Evolutionary conservation across 92 coral and sea anemone genomes (phyloP), one percentile per base, ranked within the genome.

Genomic region (Metridium senile): DNA sequence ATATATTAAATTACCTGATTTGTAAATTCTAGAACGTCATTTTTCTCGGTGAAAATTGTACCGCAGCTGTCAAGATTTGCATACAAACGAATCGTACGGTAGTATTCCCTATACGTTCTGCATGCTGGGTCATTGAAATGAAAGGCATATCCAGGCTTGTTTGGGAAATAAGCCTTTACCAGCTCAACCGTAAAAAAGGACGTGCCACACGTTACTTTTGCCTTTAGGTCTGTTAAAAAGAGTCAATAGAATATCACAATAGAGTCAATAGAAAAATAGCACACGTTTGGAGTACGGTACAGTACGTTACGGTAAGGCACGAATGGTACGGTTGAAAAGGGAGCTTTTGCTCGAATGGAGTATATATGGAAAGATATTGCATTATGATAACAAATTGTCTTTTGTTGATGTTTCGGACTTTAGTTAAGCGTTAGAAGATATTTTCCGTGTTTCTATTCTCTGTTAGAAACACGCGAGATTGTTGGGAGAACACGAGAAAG

Each of bases 31-130:
- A 73, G n/a, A n/a, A 10, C 26, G 19, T 26, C 28, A 27, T 27
- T 16, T 47, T n/a, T 76, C 11, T 62, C 33, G 11, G 53, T 73
- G 74, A 46, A 62, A 23, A 43, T 45, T 47, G 85, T 81, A 26
- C 85, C 85, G 62, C 85, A 81, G 26, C 53, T 72, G 51, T 81
- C 66, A 2, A 72, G 39, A 13, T 78, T 18, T 43, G 73, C 63
- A 23, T 71, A 71, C 35, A 81, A 53, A 33, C 66, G 35, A 49
- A 72, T 62, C 39, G 58, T 52, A 52, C 62, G 32, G 59, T 4
- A 51, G 54, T 7, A 80, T 81, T 22, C 73, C 80, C 1, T 13
- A 39, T 4, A 39, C 6, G 6, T 4, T 13, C 29, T 59, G 30
- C 85, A 81, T 1, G 68, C 0, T 53, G 80, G 39, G 52, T 61